Conservation (phyloP, 2,888 invertebrate species). For the Mythimna lalbum region DNA sequence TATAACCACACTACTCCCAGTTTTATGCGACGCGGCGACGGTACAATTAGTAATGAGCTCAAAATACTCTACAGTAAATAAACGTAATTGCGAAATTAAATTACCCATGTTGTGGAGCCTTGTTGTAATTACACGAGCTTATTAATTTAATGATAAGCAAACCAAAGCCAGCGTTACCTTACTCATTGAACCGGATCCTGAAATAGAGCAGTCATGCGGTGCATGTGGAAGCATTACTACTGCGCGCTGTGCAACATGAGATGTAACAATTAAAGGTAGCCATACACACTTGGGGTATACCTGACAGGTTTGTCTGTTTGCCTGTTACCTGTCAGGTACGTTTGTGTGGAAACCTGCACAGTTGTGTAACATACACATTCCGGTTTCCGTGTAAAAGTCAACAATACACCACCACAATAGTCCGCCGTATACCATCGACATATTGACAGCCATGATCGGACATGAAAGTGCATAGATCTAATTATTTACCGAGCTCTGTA, state of each 20-base stretch:
- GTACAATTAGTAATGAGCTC: neutral
- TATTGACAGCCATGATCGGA: neutral
- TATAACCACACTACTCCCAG: neutral
- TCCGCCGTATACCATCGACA: neutral
- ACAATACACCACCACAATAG: neutral
- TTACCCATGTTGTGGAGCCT: neutral
- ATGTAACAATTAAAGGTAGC: neutral
- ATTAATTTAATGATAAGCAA: neutral
- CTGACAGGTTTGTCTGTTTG: no score
- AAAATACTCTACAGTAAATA: neutral
- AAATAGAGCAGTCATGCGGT: neutral
- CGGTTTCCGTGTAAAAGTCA: no score
- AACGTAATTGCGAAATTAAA: neutral
- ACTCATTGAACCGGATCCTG: neutral
- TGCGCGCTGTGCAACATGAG: neutral
- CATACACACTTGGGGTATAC: no score
- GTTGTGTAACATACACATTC: no score
- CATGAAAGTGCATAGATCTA: neutral
- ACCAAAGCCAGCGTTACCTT: neutral
- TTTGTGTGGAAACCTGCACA: no score
- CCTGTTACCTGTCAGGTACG: no score
- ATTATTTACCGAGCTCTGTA: constrained; percentile 13
- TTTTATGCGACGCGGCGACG: neutral
- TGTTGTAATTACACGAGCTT: neutral
- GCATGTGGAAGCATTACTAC: neutral